These are phyloP conservation scores for Muscicapa comitata DNA, from an alignment of 2,797 vertebrate genomes.

Conservation along the genomic window DNA sequence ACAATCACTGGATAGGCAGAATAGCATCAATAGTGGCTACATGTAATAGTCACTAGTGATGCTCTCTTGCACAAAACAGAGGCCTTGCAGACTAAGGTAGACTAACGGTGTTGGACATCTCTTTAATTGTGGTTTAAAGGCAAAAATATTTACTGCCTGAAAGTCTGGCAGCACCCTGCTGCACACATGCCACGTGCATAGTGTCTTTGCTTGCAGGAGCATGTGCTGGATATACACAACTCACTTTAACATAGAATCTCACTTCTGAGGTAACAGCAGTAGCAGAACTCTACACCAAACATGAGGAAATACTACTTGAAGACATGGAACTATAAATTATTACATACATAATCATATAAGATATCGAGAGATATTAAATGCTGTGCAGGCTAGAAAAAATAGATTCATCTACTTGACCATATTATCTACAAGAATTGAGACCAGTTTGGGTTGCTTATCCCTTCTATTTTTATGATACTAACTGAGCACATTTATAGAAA, in stretches of 20 bases:
- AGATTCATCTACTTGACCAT: not conserved
- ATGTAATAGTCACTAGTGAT: not conserved
- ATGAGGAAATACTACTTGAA: not conserved
- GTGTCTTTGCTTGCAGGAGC: not conserved
- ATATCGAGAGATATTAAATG: not conserved
- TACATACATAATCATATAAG: not conserved
- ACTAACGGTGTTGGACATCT: not conserved
- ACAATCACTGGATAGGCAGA: not conserved
- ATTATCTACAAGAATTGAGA: not conserved
- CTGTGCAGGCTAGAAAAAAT: not conserved
- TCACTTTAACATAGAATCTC: not conserved
- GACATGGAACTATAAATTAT: not conserved
- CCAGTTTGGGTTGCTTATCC: not conserved
- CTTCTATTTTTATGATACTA: not conserved
- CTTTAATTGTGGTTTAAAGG: not conserved
- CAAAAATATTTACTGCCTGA: not conserved
- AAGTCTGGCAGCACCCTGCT: not conserved
- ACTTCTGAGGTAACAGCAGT: not conserved
- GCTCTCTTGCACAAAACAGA: not conserved
- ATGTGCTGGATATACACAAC: not conserved
- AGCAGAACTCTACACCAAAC: not conserved
- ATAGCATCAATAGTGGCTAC: not conserved
- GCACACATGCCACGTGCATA: accelerated
- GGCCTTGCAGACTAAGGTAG: not conserved
- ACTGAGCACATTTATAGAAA: not conserved